phyloP scores from a whole-genome alignment of 1,140 invertebrate genomes.

The Cotesia chilonis region DNA sequence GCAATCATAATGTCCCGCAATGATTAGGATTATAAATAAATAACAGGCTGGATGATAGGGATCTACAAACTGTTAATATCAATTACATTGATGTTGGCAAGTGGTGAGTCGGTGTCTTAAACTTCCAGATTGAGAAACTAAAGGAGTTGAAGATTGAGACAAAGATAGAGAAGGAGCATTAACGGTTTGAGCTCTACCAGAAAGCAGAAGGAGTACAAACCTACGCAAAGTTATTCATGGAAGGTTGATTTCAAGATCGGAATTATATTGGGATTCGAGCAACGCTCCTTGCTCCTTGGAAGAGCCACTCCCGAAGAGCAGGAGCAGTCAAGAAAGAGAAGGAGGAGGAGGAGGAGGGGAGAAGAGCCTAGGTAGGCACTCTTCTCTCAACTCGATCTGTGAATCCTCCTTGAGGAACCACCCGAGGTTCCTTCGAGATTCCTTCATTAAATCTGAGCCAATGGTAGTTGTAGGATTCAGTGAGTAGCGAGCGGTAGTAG shows the following conservation, averaged over 20 bases:
- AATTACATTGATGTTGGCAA: no score
- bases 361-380: conserved; percentile 2
- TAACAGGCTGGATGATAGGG: no score
- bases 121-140: background rate
- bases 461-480: conserved; percentile 35
- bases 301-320: conserved; percentile 21
- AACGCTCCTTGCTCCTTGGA: conserved; percentile 30
- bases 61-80: no score
- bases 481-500: no score
- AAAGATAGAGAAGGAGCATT: background rate
- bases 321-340: no score
- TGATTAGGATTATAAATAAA: no score
- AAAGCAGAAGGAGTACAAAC: conserved; percentile 26
- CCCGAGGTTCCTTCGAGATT: conserved; percentile 38
- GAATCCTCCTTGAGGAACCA: conserved; percentile 25
- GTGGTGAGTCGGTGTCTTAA: no score
- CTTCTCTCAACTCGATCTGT: conserved; percentile 3
- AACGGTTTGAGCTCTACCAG: background rate
- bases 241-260: conserved; percentile 36
- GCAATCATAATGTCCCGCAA: no score
- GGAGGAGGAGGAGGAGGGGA: no score
- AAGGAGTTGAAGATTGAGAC: background rate
- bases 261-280: conserved; percentile 39
- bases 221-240: conserved; percentile 37
- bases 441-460: conserved; percentile 42